A percentile compares a stretch with the other conserved stretches of the same genome.
These are phyloP conservation scores for Opisthograptis luteolata DNA, from an alignment of 2,888 invertebrate species.

Conservation along the genomic window DNA sequence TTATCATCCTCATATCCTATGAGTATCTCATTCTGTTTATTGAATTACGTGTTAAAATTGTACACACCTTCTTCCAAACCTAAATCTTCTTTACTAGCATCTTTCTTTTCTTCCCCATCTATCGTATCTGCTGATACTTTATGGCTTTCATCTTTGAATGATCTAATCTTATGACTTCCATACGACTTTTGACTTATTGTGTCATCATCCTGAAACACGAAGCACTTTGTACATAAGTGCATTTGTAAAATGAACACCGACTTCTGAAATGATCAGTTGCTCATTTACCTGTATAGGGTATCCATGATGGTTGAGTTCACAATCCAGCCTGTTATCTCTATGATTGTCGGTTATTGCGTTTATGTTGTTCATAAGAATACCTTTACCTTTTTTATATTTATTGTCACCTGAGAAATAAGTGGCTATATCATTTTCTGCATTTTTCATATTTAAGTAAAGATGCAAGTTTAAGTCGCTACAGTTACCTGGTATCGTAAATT, in stretches of 20 bases:
- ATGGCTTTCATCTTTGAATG: slow-evolving; percentile 95
- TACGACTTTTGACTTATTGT: slow-evolving; percentile 95
- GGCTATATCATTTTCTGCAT: too few species aligned
- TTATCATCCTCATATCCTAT: not conserved
- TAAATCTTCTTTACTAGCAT: slow-evolving; percentile 95
- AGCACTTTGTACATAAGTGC: slow-evolving; percentile 22
- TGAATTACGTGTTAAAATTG: not conserved
- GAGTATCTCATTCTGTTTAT: not conserved
- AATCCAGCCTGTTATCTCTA: slow-evolving; percentile 90
- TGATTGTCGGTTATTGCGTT: slow-evolving; percentile 91
- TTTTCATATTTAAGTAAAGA: too few species aligned
- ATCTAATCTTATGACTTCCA: slow-evolving; percentile 95
- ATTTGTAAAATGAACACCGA: slow-evolving; percentile 12
- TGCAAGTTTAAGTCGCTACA: too few species aligned
- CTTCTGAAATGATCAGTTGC: slow-evolving; percentile 1
- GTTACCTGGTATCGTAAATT: slow-evolving; percentile 95
- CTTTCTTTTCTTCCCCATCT: slow-evolving; percentile 95
- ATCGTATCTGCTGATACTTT: slow-evolving; percentile 94
- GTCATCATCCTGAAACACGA: slow-evolving; percentile 86
- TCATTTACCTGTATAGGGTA: slow-evolving; percentile 83
- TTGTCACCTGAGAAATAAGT: slow-evolving; percentile 86
- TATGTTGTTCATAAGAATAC: slow-evolving; percentile 90
- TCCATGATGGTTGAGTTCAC: slow-evolving; percentile 89
- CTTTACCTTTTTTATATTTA: slow-evolving; percentile 92
- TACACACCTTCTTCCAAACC: slow-evolving; percentile 90